These are phyloP conservation scores for Danionella cerebrum DNA, from an alignment of 2,113 vertebrate species.

Conservation along the genomic window DNA sequence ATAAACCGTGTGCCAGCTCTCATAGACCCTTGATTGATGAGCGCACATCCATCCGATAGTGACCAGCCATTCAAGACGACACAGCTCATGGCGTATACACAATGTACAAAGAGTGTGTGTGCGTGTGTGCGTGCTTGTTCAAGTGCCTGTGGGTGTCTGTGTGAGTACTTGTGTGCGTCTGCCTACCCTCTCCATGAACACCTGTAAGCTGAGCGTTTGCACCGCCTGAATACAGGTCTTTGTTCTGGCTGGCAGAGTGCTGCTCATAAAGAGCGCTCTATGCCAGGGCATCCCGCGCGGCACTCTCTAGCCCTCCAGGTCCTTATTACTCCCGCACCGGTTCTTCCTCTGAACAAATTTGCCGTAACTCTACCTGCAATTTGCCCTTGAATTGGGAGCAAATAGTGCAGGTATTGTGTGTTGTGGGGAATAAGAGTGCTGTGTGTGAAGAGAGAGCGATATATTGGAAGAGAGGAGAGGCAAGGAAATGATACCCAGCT, in stretches of 20 bases:
- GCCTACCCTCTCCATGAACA: slow-evolving; percentile 72
- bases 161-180: slow-evolving; percentile 34
- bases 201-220: slow-evolving; percentile 79
- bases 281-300: slow-evolving; percentile 66
- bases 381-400: slow-evolving; percentile 80
- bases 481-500: slow-evolving; percentile 74
- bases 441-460: slow-evolving; percentile 65
- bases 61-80: slow-evolving; percentile 56
- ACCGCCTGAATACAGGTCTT: slow-evolving; percentile 73
- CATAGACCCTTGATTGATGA: neutral
- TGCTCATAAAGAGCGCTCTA: slow-evolving; percentile 74
- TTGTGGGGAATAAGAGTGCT: slow-evolving; percentile 49
- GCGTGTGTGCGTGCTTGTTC: slow-evolving; percentile 12
- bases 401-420: slow-evolving; percentile 88
- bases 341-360: slow-evolving; percentile 99
- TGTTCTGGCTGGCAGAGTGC: slow-evolving; percentile 73
- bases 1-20: neutral
- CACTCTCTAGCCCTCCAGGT: slow-evolving; percentile 11
- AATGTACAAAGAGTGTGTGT: slow-evolving; percentile 21
- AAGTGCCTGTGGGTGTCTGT: neutral
- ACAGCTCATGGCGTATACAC: slow-evolving; percentile 60
- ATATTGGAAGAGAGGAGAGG: slow-evolving; percentile 69
- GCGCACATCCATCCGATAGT: slow-evolving; percentile 34
- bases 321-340: slow-evolving; percentile 81
- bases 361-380: slow-evolving; percentile 99